Evolutionary conservation across 2,888 invertebrate species (phyloP).

Genomic region (Cataglyphis livida): DNA sequence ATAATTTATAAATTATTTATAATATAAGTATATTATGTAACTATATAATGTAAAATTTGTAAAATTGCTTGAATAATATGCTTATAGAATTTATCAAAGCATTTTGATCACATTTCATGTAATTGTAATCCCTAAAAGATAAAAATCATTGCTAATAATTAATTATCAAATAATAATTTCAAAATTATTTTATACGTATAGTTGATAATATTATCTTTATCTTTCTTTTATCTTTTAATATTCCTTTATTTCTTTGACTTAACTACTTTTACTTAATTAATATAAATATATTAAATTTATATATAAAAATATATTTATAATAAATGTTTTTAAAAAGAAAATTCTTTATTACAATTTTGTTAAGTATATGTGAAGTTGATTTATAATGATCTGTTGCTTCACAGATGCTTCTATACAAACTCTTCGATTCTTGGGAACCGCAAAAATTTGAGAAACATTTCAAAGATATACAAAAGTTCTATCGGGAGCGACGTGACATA

Average conservation of each 20-base stretch:
- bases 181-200: background rate
- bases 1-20: too few species aligned
- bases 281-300: too few species aligned
- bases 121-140: background rate
- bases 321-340: background rate
- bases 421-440: slow-evolving; percentile 87
- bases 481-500: slow-evolving; percentile 88
- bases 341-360: background rate
- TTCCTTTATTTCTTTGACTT: background rate
- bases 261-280: too few species aligned
- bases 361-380: background rate
- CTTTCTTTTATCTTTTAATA: background rate
- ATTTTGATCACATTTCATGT: background rate
- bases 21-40: background rate
- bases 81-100: background rate
- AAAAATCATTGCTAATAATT: background rate
- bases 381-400: slow-evolving; percentile 58
- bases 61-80: background rate
- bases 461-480: slow-evolving; percentile 87
- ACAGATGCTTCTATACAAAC: slow-evolving; percentile 87
- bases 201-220: background rate
- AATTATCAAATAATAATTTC: background rate
- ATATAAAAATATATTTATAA: too few species aligned
- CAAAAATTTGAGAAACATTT: slow-evolving; percentile 88
- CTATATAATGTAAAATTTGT: background rate